Evolutionary conservation across 2,888 invertebrate species (phyloP).

Genomic region (Patella pellucida): DNA sequence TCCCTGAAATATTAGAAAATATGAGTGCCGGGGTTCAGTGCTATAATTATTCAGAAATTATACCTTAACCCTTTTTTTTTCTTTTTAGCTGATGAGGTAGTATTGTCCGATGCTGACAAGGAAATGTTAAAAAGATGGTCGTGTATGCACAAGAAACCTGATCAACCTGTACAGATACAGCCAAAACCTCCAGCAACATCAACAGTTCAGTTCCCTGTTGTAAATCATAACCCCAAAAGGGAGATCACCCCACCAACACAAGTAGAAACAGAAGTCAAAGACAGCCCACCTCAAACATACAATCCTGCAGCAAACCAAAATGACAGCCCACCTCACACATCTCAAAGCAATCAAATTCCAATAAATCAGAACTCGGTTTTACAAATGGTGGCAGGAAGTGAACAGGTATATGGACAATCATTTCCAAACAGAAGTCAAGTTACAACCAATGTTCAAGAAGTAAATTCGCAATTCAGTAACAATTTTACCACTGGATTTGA

Average conservation of each 20-base stretch:
- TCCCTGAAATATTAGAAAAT: too few relatives aligned
- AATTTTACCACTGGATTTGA: not conserved
- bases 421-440: not conserved
- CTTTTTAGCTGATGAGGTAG: constrained; percentile 27
- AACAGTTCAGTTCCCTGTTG: constrained; percentile 35
- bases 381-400: not conserved
- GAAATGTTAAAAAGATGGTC: constrained; percentile 66
- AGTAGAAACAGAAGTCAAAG: constrained; percentile 3
- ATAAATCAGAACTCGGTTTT: not conserved
- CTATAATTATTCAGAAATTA: too few relatives aligned
- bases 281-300: constrained; percentile 18
- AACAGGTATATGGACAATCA: not conserved
- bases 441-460: not conserved
- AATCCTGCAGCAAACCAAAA: not conserved
- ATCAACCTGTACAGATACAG: constrained; percentile 10
- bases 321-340: not conserved
- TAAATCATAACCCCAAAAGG: constrained; percentile 25
- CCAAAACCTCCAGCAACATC: not conserved
- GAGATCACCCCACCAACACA: constrained; percentile 20
- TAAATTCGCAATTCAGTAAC: not conserved
- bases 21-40: too few relatives aligned
- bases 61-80: not conserved
- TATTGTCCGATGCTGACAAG: constrained; percentile 60
- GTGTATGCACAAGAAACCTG: constrained; percentile 59
- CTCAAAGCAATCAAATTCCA: constrained; percentile 5